Evolutionary conservation across 1,140 invertebrate species (phyloP), one percentile per base, ranked within the genome.

Genomic region (Galleria mellonella): DNA sequence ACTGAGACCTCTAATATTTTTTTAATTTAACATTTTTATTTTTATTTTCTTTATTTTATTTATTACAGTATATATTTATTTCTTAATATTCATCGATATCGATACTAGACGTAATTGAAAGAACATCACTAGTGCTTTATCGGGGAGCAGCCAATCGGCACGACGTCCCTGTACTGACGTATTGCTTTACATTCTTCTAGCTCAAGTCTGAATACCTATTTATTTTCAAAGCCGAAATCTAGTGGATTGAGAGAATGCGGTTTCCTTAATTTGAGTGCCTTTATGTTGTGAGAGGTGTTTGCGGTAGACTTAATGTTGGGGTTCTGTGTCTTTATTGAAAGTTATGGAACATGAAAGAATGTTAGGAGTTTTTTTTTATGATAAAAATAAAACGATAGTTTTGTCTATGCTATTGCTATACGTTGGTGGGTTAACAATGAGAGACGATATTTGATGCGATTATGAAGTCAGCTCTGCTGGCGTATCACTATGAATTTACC

Each of bases 141-240:
- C 67, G 64, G 43, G 37, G 42, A 43, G 45, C 58, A 64, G 54
- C 64, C 67, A 73, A 77, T 77, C 62, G 60, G 51, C 47, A 47
- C 49, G 32, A 33, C 46, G 61, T 69, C 62, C 57, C 47, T 29
- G 31, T 37, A 46, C 41, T 77, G 73, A 77, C 65, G 63, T 77
- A 77, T 77, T 68, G 62, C 66, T 43, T 43, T 65, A 68, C 73
- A 77, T 77, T 69, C 61, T 59, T 70, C 51, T 51, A 53, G 62
- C 62, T 65, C 56, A 62, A 66, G 62, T 48, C 23, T n/a, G 30
- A 51, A 42, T 43, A 58, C 51, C 64, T 72, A 71, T 75, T 70
- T 76, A 72, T 72, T 73, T 60, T 51, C 55, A 43, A 55, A 47
- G 27, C 39, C 52, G 41, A 62, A 72, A 72, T 72, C 70, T 60